Evolutionary conservation across 1,140 invertebrate species (phyloP), one percentile per base, ranked within the genome.

Genomic region (Palaemon carinicauda): DNA sequence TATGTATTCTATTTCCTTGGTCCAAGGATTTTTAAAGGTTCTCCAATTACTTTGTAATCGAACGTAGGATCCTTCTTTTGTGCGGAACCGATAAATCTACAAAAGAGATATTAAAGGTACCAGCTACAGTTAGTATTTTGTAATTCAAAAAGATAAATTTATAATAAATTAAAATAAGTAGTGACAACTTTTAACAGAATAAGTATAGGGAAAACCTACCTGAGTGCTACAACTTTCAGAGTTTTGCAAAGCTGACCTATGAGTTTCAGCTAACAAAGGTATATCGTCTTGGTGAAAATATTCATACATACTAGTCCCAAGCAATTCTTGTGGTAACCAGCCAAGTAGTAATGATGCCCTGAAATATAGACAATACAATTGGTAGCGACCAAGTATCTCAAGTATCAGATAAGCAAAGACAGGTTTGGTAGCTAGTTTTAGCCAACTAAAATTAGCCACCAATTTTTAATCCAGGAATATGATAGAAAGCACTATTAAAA

Each of bases 281-380:
- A 98, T 95, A 91, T 98, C 97, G 73, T 96, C 95, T 80, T 95
- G 95, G 90, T 96, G 95, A 90, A 96, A 97, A 92, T 98, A 98
- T 91, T 98, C 97, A 91, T 98, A 98, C 92, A 98, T 95, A 90
- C 96, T 97, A 1, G 96, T 97, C 12, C 97, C 97, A 19, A 98
- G 92, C 29, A 98, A 91, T 92, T 98, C 97, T 92, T 98, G 97
- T 2, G 97, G 97, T 77, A 98, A 92, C 92, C 96, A 98, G 9
- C 97, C 97, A 41, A 98, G 92, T 21, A 97, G 95, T 54, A 97
- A 73, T 78, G 78, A 84, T 29, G 82, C 85, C n/a, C 79, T 80
- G 77, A 21, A 5, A 82, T 80, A 86, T 81, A 53, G 88, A 80
- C 50, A 14, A 27, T 15, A 27, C 2, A 50, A 31, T 17, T n/a